phyloP scores from a whole-genome alignment of 1,140 invertebrate species.

The Trachymyrmex cornetzi region DNA sequence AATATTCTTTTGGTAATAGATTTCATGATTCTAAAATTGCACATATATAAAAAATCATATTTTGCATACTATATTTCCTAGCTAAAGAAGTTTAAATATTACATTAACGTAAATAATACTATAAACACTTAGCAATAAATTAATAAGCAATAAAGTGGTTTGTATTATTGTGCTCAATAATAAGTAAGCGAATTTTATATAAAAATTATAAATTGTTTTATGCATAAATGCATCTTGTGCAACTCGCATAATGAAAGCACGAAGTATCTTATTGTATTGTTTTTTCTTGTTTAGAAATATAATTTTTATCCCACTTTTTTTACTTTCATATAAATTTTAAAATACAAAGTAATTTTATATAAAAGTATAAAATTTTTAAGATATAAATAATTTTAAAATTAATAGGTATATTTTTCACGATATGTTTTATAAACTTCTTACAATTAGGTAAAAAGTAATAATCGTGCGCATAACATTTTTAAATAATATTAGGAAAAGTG shows the following conservation, averaged over 20 bases:
- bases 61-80: background rate
- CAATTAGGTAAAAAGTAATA: background rate
- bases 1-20: constrained; percentile 73
- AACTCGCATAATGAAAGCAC: background rate
- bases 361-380: too few relatives aligned
- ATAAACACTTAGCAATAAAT: background rate
- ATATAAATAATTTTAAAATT: too few relatives aligned
- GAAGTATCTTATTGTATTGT: background rate
- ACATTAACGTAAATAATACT: background rate
- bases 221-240: background rate
- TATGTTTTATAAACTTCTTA: too few relatives aligned
- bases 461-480: background rate
- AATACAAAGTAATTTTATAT: too few relatives aligned
- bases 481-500: constrained; percentile 22
- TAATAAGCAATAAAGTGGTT: background rate
- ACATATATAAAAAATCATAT: background rate
- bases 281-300: background rate
- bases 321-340: too few relatives aligned
- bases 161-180: background rate
- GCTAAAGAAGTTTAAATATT: constrained; percentile 3
- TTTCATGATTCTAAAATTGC: background rate
- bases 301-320: too few relatives aligned
- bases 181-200: background rate
- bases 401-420: too few relatives aligned
- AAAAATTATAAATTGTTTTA: background rate